Conservation (phyloP, 2,888 invertebrate genomes). For the Athalia cordata region DNA sequence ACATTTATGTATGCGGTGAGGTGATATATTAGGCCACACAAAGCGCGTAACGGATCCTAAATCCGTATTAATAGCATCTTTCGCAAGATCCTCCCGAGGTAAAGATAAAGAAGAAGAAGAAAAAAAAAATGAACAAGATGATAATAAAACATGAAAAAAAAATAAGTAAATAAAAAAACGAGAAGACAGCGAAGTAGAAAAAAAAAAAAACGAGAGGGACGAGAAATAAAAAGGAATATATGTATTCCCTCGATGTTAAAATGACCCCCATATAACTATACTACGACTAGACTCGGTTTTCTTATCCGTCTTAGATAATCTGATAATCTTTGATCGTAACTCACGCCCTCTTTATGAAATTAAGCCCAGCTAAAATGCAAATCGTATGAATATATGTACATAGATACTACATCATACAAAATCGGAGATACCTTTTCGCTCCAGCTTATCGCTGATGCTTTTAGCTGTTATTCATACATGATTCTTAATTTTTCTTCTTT, state of each 20-base stretch:
- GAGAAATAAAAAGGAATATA: not conserved
- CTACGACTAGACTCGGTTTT: not conserved
- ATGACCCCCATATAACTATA: not conserved
- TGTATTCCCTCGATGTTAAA: too few relatives aligned
- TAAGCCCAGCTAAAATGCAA: slow-evolving; percentile 15
- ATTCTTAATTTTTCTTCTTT: too few relatives aligned
- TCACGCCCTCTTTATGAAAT: slow-evolving; percentile 37
- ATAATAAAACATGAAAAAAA: not conserved
- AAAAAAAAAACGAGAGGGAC: not conserved
- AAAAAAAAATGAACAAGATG: not conserved
- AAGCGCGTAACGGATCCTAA: slow-evolving; percentile 67
- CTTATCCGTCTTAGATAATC: slow-evolving; percentile 38
- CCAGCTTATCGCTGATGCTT: too few relatives aligned
- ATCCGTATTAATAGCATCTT: slow-evolving; percentile 68
- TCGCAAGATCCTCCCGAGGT: slow-evolving; percentile 34
- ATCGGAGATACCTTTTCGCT: not conserved
- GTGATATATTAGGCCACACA: slow-evolving; percentile 70
- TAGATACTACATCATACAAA: not conserved
- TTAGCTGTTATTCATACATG: too few relatives aligned
- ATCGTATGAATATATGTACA: not conserved
- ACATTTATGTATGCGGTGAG: not conserved
- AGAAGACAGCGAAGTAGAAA: not conserved
- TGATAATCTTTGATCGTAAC: slow-evolving; percentile 44
- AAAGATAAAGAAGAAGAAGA: not conserved
- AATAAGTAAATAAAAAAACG: not conserved